phyloP scores from a whole-genome alignment of 2,797 vertebrate genomes.

The Chrosomus eos region DNA sequence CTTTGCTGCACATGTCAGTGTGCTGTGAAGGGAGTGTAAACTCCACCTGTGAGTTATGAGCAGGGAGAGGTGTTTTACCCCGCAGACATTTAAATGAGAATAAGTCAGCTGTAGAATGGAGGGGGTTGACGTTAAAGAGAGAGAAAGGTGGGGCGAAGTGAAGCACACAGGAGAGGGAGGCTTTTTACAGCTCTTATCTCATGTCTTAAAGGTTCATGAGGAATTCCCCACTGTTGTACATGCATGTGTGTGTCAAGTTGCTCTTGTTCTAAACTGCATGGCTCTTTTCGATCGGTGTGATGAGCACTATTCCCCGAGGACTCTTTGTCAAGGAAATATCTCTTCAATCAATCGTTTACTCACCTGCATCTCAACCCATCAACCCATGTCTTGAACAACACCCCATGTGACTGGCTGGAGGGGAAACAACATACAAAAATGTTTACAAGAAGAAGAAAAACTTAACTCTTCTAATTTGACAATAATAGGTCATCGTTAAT shows the following conservation, averaged over 20 bases:
- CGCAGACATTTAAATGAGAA: slow-evolving; percentile 80
- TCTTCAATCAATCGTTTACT: slow-evolving; percentile 26
- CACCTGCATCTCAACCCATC: slow-evolving; percentile 27
- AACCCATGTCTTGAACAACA: slow-evolving; percentile 23
- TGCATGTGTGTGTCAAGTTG: slow-evolving; percentile 36
- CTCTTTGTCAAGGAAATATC: slow-evolving; percentile 26
- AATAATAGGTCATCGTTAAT: background rate
- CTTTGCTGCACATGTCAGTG: slow-evolving; percentile 25
- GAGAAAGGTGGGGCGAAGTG: slow-evolving; percentile 29
- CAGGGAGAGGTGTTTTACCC: slow-evolving; percentile 53
- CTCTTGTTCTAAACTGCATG: slow-evolving; percentile 1
- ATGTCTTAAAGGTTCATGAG: slow-evolving; percentile 50
- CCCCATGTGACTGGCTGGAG: slow-evolving; percentile 5
- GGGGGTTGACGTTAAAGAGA: slow-evolving; percentile 53
- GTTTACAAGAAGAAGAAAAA: background rate
- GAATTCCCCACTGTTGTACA: slow-evolving; percentile 53
- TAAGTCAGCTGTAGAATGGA: slow-evolving; percentile 73
- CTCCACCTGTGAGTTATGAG: slow-evolving; percentile 59
- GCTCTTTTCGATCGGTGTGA: background rate
- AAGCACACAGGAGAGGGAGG: slow-evolving; percentile 7
- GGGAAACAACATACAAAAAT: background rate
- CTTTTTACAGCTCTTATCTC: slow-evolving; percentile 26
- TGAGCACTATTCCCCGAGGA: slow-evolving; percentile 24
- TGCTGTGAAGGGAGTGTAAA: slow-evolving; percentile 42
- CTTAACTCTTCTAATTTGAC: background rate